Evolutionary conservation across 1,140 invertebrate genomes (phyloP), one percentile per base, ranked within the genome.

Genomic region (Sycophaga agraensis): DNA sequence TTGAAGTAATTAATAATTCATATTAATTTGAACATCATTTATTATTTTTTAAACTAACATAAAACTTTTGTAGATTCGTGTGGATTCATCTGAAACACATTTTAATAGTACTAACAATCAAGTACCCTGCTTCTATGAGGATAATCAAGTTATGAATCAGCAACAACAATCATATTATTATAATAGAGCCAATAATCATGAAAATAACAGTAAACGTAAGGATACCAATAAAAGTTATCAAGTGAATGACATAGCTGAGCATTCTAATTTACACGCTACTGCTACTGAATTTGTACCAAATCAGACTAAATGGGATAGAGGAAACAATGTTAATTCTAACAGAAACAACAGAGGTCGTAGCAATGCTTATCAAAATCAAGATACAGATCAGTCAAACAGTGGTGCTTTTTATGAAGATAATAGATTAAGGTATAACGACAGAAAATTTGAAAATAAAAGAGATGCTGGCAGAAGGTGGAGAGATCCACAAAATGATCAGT

Each of bases 231-330:
- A 45, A 49, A 37, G 14, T 28, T 63, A 34, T 46, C 8, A 61
- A 11, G 31, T 48, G 49, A 16, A n/a, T 0, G 35, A 45, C 7
- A 21, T 68, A 34, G 58, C 40, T 5, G 50, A 68, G 19, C 53
- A 72, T 7, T 74, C 75, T 24, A 74, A 71, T 60, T 66, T 77
- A 22, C 72, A 76, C 21, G 66, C 65, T 1, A 72, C 61, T 12
- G 74, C 74, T 9, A 68, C 51, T 31, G 75, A 77, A 63, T 77
- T 77, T 51, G 51, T 71, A n/a, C 69, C 71, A 6, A 64, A 68
- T 8, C 14, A 46, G 40, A 55, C 50, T 2, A 45, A 35, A 4
- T 42, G 17, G n/a, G 48, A 58, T 11, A 50, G 8, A 11, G 21
- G 17, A 14, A 45, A 4, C 21, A 55, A 59, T 53, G 9, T 43